Base-by-base conservation (phyloP, 2,797 vertebrate genomes). In the Eleutherodactylus coqui region DNA sequence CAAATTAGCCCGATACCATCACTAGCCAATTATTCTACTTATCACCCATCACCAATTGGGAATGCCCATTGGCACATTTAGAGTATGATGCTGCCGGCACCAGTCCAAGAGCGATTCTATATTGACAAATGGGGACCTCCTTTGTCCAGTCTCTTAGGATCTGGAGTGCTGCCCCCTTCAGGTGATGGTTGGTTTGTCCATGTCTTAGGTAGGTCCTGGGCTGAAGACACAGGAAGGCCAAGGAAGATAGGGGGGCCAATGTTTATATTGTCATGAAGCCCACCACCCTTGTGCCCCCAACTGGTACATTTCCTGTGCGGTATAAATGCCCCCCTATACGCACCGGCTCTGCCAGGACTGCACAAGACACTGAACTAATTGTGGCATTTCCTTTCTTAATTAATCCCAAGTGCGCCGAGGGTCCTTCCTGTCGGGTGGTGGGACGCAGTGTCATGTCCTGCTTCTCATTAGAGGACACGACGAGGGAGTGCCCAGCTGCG, bases 371-470 rank as follows among this genome's bases (percentile, higher is more conserved):
- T 78, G 34, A 93, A 93, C 90, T 58, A 89, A 90, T 92, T 58
- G 84, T 88, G 92, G 92, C 92, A 93, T 93, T 95, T 95, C 93
- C 93, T 93, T 91, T 92, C 93, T 85, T 94, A 93, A 95, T 95
- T 91, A 92, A 93, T 92, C 89, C 93, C 94, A 94, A 93, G 92
- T 94, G 93, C 90, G 91, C 90, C 88, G 89, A 64, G 76, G 90
- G 88, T 91, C 90, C 92, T 93, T 93, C 94, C 93, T 92, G 93
- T 90, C 36, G 88, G 87, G 91, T 84, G 90, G 93, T 92, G 93
- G 93, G 93, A 87, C 91, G 75, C 90, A 83, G 83, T 89, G 82
- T 41, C 76, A 0, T 27, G 82, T 78, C 93, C 94, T 95, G 95
- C 88, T 92, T 94, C 93, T 94, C 90, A 94, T 95, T 95, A 95